These are phyloP conservation scores for Limanda limanda DNA, from an alignment of 2,113 vertebrate genomes.

Conservation along the genomic window DNA sequence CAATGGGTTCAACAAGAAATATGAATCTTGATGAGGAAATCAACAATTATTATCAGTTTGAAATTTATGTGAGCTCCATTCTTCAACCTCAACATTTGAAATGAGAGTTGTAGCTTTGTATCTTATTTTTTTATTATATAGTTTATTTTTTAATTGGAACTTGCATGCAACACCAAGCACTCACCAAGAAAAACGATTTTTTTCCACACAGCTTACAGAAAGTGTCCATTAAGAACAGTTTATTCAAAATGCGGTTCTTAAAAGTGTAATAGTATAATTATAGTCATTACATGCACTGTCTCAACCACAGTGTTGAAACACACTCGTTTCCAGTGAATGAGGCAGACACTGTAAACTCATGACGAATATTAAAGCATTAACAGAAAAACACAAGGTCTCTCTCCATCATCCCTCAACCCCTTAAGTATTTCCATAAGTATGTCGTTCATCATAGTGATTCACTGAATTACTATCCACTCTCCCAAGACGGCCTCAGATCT, in stretches of 20 bases:
- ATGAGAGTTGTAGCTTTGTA: no score
- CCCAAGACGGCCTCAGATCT: neutral
- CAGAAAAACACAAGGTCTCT: conserved; percentile 8
- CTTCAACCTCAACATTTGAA: no score
- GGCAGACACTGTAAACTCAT: neutral
- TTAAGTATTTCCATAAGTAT: conserved; percentile 18
- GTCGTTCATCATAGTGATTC: conserved; percentile 10
- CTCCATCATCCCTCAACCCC: neutral
- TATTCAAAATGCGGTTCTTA: neutral
- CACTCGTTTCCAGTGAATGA: neutral
- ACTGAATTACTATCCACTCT: conserved; percentile 10
- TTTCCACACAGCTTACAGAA: neutral
- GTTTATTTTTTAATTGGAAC: no score
- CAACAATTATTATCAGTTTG: no score
- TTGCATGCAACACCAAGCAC: no score
- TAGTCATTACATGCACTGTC: conserved; percentile 9
- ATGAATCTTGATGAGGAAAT: no score
- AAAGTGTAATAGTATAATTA: conserved; percentile 15
- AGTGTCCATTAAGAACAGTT: neutral
- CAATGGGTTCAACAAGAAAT: no score
- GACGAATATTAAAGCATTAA: conserved; percentile 7
- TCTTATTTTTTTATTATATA: neutral
- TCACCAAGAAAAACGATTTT: neutral
- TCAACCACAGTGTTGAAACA: conserved; percentile 1
- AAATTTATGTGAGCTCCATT: no score